Evolutionary conservation across 2,797 vertebrate species (phyloP).

Genomic region (Sarcophilus harrisii): DNA sequence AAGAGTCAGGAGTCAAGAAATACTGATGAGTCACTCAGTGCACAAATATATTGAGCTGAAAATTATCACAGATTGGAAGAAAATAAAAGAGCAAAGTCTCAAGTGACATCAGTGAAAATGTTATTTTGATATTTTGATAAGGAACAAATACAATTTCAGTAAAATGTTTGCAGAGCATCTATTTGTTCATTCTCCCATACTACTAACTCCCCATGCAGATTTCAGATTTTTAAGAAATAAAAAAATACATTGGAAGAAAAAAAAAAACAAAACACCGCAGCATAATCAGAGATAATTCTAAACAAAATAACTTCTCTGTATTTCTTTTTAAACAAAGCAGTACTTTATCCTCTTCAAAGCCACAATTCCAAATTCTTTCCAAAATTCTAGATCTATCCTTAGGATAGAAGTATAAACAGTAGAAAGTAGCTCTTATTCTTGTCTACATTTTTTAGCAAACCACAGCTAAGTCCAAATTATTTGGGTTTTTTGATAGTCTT

Average conservation of each 20-base stretch:
- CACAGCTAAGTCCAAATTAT: constrained; percentile 41
- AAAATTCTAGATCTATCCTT: not conserved
- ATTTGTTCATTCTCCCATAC: constrained; percentile 38
- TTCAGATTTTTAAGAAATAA: not conserved
- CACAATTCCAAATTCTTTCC: constrained; percentile 33
- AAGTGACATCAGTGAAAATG: constrained; percentile 4
- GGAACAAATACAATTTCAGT: constrained; percentile 38
- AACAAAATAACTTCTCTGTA: constrained; percentile 42
- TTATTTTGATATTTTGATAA: constrained; percentile 48
- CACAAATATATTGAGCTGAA: constrained; percentile 35
- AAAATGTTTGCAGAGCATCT: constrained; percentile 50
- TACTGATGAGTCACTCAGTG: constrained; percentile 43
- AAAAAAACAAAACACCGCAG: not conserved
- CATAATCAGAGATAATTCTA: constrained; percentile 31
- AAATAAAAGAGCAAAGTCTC: not conserved
- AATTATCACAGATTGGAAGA: not conserved
- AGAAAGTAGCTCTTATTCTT: constrained; percentile 54
- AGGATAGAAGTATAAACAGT: constrained; percentile 3
- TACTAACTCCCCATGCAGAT: constrained; percentile 14
- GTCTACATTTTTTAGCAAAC: not conserved
- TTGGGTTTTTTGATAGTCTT: not conserved
- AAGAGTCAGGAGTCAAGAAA: constrained; percentile 7
- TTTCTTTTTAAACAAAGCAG: constrained; percentile 51
- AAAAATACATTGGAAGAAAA: not conserved
- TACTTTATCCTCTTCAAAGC: constrained; percentile 48